Evolutionary conservation across 2,113 vertebrate genomes (phyloP), one percentile per base, ranked within the genome.

Genomic region (Fregetta grallaria): DNA sequence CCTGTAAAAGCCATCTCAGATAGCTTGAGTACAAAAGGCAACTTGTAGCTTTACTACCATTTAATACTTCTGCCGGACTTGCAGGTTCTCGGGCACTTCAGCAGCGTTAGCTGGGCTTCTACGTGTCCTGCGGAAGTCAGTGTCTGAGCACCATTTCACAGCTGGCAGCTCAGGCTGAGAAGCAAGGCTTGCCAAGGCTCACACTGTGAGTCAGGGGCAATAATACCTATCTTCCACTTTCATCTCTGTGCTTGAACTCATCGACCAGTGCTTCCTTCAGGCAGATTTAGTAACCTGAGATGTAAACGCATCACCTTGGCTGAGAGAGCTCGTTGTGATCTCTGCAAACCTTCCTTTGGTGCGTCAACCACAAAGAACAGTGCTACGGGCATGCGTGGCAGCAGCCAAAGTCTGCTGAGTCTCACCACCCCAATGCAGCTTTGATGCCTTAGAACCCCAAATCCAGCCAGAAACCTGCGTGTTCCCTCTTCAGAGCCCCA

Each of bases 241-340:
- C 40, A 89, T 94, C 89, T 96, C 80, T 65, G 19, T 89, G 56
- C 73, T 75, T 92, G 83, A 94, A 85, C 88, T 83, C 58, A 23
- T 77, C 7, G 8, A 75, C 70, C 0, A 0, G 40, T 78, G 56
- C 76, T 95, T 93, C 86, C 91, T 94, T 66, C 66, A 49, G 91
- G 89, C 92, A 94, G 65, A 61, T 81, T 84, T 30, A 94, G 80
- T 87, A 82, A 87, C 20, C 58, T 86, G 70, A 81, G 73, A 80
- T 62, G 88, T 85, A 88, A 70, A 70, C 1, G 0, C 58, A 62
- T 66, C 67, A 19, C 45, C 86, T 82, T 94, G 84, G 81, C 89
- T 65, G n/a, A 62, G 81, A 30, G 56, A 76, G 70, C 23, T 90
- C 2, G 0, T 30, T 93, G 56, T 91, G 94, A 90, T 95, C 90